phyloP scores from a whole-genome alignment of 2,888 invertebrate species.

The Phortica magna region DNA sequence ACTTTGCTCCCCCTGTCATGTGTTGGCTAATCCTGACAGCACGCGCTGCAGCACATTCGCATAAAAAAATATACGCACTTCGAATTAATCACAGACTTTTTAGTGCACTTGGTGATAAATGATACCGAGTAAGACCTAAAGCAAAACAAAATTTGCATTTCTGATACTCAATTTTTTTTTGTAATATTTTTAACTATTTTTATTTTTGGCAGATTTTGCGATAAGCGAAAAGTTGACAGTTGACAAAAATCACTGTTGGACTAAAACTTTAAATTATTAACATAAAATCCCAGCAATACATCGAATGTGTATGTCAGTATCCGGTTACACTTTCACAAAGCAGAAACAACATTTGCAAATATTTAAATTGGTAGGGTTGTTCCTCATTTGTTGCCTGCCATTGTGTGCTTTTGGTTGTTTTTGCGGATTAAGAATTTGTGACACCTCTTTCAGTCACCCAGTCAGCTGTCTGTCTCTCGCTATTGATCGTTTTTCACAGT shows the following conservation, averaged over 20 bases:
- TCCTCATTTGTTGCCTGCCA: constrained; percentile 14
- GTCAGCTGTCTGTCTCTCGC: neutral
- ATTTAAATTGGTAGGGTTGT: constrained; percentile 36
- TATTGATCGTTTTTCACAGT: neutral
- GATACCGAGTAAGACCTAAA: neutral
- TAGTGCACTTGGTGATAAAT: constrained; percentile 13
- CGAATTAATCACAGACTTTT: constrained; percentile 21
- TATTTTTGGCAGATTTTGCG: constrained; percentile 15
- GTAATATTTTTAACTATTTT: neutral
- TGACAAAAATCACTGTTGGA: neutral
- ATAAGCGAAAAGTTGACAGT: constrained; percentile 20
- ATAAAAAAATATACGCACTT: neutral
- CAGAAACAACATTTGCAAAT: constrained; percentile 34
- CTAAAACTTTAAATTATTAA: neutral
- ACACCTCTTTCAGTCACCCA: constrained; percentile 18
- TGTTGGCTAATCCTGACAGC: constrained; percentile 1
- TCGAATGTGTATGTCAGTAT: too few species aligned
- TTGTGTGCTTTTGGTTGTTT: constrained; percentile 13
- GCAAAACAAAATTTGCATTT: constrained; percentile 5
- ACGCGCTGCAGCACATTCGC: constrained; percentile 14
- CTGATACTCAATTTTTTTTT: constrained; percentile 1
- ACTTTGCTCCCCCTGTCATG: neutral
- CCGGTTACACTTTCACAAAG: neutral
- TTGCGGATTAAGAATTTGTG: constrained; percentile 22
- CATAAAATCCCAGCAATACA: neutral